phyloP scores from a whole-genome alignment of 2,888 invertebrate genomes.

The Macrosoma leucophasiata region DNA sequence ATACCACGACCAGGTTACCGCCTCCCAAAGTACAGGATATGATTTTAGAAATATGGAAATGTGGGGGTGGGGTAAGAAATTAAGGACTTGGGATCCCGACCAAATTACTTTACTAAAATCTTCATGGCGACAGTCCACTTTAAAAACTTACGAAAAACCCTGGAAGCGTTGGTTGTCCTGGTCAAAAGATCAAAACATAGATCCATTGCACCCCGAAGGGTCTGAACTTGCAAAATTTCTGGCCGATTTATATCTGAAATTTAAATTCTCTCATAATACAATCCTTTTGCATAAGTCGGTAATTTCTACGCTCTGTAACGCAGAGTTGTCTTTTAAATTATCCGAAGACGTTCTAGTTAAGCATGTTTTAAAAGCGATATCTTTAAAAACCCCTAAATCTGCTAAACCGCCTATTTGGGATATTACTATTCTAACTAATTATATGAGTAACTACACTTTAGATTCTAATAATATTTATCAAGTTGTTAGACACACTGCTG shows the following conservation, averaged over 20 bases:
- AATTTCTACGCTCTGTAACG: slow-evolving; percentile 17
- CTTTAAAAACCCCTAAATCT: slow-evolving; percentile 5
- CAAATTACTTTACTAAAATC: slow-evolving; percentile 14
- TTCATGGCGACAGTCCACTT: slow-evolving; percentile 19
- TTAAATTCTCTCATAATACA: slow-evolving; percentile 15
- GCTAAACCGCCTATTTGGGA: slow-evolving; percentile 15
- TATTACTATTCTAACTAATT: background rate
- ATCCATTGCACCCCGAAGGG: slow-evolving; percentile 8
- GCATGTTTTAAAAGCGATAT: slow-evolving; percentile 15
- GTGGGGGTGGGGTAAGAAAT: slow-evolving; percentile 20
- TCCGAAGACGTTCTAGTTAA: slow-evolving; percentile 15
- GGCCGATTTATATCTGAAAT: slow-evolving; percentile 12
- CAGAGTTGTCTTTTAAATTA: slow-evolving; percentile 4
- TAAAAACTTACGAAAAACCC: slow-evolving; percentile 22
- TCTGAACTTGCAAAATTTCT: slow-evolving; percentile 16
- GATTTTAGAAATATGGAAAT: slow-evolving; percentile 23
- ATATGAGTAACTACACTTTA: background rate
- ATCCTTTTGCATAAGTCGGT: slow-evolving; percentile 19
- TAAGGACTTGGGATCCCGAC: slow-evolving; percentile 14
- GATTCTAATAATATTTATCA: slow-evolving; percentile 4
- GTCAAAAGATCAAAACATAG: slow-evolving; percentile 12
- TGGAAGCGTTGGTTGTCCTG: slow-evolving; percentile 27
- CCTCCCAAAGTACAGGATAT: slow-evolving; percentile 22
- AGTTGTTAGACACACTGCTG: slow-evolving; percentile 5
- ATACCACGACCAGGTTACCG: slow-evolving; percentile 21